phyloP scores from a whole-genome alignment of 2,888 invertebrate species.

The Beris chalybata region DNA sequence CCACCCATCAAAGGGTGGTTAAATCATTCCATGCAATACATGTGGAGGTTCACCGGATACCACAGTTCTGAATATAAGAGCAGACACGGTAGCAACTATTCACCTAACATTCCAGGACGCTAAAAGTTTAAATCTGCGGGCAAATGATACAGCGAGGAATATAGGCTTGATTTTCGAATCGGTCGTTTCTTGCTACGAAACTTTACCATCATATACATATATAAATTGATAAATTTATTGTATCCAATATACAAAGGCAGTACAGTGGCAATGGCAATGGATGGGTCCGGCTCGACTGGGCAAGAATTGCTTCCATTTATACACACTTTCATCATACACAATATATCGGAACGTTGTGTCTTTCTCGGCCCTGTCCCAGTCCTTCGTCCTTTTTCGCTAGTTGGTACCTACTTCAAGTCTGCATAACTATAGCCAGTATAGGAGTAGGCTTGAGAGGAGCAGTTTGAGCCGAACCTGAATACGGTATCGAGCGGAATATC shows the following conservation, averaged over 20 bases:
- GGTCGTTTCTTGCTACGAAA: conserved; percentile 13
- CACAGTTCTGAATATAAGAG: background rate
- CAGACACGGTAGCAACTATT: too few species aligned
- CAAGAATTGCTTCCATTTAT: background rate
- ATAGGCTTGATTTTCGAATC: conserved; percentile 1
- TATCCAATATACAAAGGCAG: conserved; percentile 30
- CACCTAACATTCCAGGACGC: too few species aligned
- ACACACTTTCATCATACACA: background rate
- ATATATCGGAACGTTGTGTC: background rate
- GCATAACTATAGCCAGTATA: background rate
- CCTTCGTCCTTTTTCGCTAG: background rate
- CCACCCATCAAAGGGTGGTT: background rate
- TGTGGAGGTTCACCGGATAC: background rate
- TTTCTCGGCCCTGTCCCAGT: background rate
- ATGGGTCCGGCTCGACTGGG: background rate
- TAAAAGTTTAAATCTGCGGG: too few species aligned
- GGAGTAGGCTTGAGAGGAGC: background rate
- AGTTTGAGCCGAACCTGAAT: background rate
- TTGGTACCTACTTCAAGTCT: background rate
- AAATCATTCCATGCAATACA: background rate
- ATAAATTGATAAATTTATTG: conserved; percentile 37
- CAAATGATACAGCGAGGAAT: background rate
- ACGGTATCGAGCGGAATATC: conserved; percentile 32
- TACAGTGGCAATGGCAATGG: background rate
- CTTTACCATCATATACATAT: background rate